Evolutionary conservation across 2,113 vertebrate genomes (phyloP).

Genomic region (Zosterops hypoxanthus): DNA sequence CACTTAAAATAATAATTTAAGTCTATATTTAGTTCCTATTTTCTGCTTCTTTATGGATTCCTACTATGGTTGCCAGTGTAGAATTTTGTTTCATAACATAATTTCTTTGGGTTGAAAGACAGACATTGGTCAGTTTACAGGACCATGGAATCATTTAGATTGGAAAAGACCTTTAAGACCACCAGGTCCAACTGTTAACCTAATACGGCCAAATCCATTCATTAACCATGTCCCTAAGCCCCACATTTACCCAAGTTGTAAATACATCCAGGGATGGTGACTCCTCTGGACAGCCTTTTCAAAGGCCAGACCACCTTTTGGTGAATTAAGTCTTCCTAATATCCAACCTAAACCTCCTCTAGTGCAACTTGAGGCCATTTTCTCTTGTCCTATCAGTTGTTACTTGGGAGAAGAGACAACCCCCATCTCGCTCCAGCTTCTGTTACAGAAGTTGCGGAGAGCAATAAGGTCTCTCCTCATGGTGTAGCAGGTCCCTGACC

Average conservation of each 20-base stretch:
- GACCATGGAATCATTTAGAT: background rate
- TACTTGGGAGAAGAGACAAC: background rate
- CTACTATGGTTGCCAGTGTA: background rate
- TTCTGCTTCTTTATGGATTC: background rate
- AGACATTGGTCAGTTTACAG: background rate
- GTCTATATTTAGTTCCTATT: background rate
- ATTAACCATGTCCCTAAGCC: background rate
- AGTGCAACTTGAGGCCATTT: background rate
- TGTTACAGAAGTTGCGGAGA: background rate
- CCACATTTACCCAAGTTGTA: background rate
- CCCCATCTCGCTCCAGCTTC: background rate
- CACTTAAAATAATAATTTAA: background rate
- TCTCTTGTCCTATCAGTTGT: background rate
- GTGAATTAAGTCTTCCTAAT: background rate
- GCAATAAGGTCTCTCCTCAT: rapidly evolving
- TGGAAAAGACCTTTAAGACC: background rate
- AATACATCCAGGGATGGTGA: background rate
- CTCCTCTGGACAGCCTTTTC: background rate
- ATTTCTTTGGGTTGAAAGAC: background rate
- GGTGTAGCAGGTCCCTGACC: background rate
- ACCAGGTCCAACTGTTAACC: background rate
- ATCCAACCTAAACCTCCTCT: background rate
- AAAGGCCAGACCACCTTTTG: background rate
- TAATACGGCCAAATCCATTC: background rate
- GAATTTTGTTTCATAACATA: background rate